These are phyloP conservation scores for Dasysyrphus albostriatus DNA, from an alignment of 2,888 invertebrate species.

Conservation along the genomic window DNA sequence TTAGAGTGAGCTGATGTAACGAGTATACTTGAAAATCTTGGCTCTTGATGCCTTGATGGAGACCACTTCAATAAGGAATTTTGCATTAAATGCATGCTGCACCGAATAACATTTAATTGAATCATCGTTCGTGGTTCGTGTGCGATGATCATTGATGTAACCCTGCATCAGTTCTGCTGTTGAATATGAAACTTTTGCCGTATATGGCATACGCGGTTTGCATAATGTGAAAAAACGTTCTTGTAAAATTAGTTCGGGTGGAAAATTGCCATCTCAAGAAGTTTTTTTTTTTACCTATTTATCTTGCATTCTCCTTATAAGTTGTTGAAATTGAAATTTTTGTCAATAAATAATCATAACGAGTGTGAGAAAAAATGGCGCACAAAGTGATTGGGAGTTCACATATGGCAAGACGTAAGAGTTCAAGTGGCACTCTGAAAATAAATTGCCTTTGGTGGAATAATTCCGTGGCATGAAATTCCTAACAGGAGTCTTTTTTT, in stretches of 20 bases:
- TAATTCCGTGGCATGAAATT: neutral
- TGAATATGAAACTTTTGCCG: neutral
- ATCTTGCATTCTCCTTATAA: neutral
- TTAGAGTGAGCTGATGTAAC: neutral
- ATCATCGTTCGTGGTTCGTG: constrained; percentile 51
- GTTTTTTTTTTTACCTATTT: neutral
- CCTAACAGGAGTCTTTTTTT: neutral
- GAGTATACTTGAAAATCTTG: constrained; percentile 9
- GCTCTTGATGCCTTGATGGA: neutral
- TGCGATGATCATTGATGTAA: constrained; percentile 38
- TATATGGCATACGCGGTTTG: neutral
- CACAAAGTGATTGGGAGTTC: neutral
- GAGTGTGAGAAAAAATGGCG: neutral
- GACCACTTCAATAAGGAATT: constrained; percentile 43
- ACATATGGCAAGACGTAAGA: neutral
- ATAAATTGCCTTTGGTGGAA: neutral
- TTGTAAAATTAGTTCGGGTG: constrained; percentile 11
- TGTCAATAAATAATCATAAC: neutral
- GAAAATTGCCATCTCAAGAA: constrained; percentile 8
- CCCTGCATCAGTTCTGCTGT: neutral
- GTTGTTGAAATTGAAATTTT: neutral
- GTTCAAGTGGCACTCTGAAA: neutral
- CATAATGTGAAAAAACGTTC: neutral
- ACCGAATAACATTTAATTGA: constrained; percentile 67
- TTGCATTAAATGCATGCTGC: constrained; percentile 60